These are phyloP conservation scores for Sussaba pulchella DNA, from an alignment of 2,888 invertebrate species.

Conservation along the genomic window DNA sequence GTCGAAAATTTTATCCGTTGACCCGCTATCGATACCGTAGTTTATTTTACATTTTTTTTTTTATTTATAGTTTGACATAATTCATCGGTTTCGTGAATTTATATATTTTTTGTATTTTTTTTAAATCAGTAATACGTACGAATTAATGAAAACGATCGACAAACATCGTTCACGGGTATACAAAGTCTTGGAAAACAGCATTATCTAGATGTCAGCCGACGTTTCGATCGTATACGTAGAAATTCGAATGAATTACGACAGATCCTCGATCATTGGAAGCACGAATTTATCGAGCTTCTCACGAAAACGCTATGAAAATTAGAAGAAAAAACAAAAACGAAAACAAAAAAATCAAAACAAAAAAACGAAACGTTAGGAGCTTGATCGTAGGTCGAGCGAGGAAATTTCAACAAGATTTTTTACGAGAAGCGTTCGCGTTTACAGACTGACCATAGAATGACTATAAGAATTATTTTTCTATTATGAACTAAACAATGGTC, in stretches of 20 bases:
- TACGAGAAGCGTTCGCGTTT: slow-evolving; percentile 11
- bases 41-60: too few species aligned
- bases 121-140: slow-evolving; percentile 38
- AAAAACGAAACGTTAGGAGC: slow-evolving; percentile 2
- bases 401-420: slow-evolving; percentile 9
- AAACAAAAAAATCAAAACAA: neutral
- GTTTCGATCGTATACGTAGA: neutral
- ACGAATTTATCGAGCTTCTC: slow-evolving; percentile 22
- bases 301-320: neutral
- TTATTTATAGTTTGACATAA: too few species aligned
- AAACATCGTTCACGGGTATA: slow-evolving; percentile 34
- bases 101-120: too few species aligned
- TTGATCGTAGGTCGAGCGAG: slow-evolving; percentile 23
- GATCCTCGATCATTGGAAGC: slow-evolving; percentile 37
- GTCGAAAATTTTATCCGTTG: too few species aligned
- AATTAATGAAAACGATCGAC: slow-evolving; percentile 9
- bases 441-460: neutral
- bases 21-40: too few species aligned
- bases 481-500: slow-evolving; percentile 2
- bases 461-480: neutral
- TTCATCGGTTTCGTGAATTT: too few species aligned
- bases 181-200: slow-evolving; percentile 39
- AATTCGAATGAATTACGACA: slow-evolving; percentile 14
- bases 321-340: too few species aligned
- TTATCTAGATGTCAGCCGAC: slow-evolving; percentile 16